A percentile compares a stretch with the other conserved stretches of the same genome.
These are phyloP conservation scores for Siniperca chuatsi DNA, from an alignment of 2,113 vertebrate species.

Conservation along the genomic window DNA sequence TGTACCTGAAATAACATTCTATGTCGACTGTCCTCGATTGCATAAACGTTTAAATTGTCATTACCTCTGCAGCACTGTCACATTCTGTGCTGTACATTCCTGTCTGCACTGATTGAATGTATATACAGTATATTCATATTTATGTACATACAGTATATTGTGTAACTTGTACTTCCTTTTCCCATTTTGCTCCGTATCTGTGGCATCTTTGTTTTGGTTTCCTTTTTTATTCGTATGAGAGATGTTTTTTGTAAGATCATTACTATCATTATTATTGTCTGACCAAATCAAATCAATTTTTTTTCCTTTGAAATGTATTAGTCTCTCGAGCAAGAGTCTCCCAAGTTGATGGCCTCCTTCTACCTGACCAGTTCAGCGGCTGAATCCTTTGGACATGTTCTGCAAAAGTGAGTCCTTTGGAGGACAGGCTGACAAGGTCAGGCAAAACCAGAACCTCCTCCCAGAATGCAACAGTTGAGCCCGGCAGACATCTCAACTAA, in stretches of 20 bases:
- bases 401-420: not conserved
- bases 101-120: not conserved
- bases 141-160: not conserved
- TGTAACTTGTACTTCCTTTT: not conserved
- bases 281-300: not conserved
- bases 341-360: not conserved
- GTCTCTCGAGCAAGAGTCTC: not conserved
- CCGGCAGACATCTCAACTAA: not conserved
- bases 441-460: not conserved
- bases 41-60: not conserved
- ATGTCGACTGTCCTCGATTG: not conserved
- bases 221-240: not conserved
- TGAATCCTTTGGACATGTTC: slow-evolving; percentile 2
- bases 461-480: not conserved
- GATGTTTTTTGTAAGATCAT: not conserved
- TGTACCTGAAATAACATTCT: not conserved
- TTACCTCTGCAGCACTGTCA: not conserved
- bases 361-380: not conserved
- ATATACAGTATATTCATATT: not conserved
- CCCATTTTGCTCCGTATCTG: not conserved
- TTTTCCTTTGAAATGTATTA: slow-evolving; percentile 9
- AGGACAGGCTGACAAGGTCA: slow-evolving; percentile 6
- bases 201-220: not conserved
- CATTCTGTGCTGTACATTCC: not conserved
- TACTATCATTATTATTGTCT: not conserved